These are phyloP conservation scores for Centropus bengalensis DNA, from an alignment of 2,113 vertebrate genomes.

Conservation along the genomic window DNA sequence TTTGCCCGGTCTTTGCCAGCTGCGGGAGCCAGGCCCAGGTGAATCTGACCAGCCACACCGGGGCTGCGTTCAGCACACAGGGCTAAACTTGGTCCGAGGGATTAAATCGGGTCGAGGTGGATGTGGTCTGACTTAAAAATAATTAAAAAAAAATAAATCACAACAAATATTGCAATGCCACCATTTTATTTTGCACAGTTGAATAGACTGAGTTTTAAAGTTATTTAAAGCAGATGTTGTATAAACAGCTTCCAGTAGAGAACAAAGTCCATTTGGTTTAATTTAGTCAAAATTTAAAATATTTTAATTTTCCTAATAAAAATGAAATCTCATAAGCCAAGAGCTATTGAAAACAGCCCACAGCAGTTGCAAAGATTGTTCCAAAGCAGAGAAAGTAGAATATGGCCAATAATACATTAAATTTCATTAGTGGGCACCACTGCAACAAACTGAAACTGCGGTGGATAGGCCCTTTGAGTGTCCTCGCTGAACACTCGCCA, in stretches of 20 bases:
- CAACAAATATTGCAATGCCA: not conserved
- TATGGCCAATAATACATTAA: not conserved
- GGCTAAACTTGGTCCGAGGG: not conserved
- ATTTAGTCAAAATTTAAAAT: not conserved
- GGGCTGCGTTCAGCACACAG: not conserved
- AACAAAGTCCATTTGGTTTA: slow-evolving; percentile 16
- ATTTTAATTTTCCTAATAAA: not conserved
- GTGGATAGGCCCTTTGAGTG: not conserved
- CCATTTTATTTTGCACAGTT: not conserved
- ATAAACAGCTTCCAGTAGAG: slow-evolving; percentile 28
- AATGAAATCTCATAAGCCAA: not conserved
- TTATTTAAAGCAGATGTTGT: not conserved
- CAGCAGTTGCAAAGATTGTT: not conserved
- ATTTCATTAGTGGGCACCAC: not conserved
- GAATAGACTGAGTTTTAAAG: not conserved
- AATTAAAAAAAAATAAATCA: not conserved
- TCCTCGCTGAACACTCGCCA: not conserved
- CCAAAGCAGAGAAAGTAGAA: not conserved
- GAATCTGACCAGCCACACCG: rapidly evolving
- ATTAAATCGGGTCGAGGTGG: not conserved
- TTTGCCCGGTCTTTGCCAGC: not conserved
- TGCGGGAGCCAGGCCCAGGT: rapidly evolving
- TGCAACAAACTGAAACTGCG: not conserved
- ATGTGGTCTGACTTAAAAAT: not conserved
- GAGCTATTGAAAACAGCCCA: not conserved